These are phyloP conservation scores for Scophthalmus maximus DNA, from an alignment of 2,113 vertebrate species.

Conservation along the genomic window DNA sequence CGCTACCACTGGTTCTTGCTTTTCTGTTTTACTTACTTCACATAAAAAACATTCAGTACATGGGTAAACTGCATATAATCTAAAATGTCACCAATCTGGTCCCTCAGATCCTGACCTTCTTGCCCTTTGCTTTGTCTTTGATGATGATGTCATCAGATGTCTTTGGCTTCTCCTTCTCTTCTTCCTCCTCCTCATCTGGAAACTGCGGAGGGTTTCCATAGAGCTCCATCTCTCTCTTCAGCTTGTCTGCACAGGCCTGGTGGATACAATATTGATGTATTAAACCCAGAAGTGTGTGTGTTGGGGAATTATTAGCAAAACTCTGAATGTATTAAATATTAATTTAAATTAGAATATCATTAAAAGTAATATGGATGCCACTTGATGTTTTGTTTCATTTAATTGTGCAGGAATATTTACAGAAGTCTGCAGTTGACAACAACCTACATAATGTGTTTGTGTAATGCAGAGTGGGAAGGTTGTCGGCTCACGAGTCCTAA, in stretches of 20 bases:
- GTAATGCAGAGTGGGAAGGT: too few species aligned
- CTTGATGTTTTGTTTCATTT: not conserved
- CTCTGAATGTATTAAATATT: not conserved
- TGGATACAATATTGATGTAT: conserved; percentile 1
- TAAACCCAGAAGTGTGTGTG: not conserved
- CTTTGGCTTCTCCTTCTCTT: conserved; percentile 86
- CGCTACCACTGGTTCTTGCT: too few species aligned
- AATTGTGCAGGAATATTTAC: too few species aligned
- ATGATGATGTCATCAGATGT: conserved; percentile 87
- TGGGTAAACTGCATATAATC: not conserved
- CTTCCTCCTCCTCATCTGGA: conserved; percentile 94
- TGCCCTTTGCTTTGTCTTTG: conserved; percentile 97
- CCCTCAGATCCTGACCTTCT: conserved; percentile 85
- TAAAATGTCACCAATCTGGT: not conserved
- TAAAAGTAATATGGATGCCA: not conserved
- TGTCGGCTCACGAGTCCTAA: too few species aligned
- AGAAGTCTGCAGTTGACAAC: too few species aligned
- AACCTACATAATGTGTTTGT: too few species aligned
- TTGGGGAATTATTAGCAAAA: not conserved
- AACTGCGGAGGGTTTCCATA: conserved; percentile 96
- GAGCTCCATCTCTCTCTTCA: conserved; percentile 96
- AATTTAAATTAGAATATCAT: not conserved
- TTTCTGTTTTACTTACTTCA: too few species aligned
- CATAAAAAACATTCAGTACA: too few species aligned
- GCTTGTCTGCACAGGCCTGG: conserved; percentile 97